Evolutionary conservation across 1,140 invertebrate species (phyloP).

Genomic region (Anastrepha obliqua): DNA sequence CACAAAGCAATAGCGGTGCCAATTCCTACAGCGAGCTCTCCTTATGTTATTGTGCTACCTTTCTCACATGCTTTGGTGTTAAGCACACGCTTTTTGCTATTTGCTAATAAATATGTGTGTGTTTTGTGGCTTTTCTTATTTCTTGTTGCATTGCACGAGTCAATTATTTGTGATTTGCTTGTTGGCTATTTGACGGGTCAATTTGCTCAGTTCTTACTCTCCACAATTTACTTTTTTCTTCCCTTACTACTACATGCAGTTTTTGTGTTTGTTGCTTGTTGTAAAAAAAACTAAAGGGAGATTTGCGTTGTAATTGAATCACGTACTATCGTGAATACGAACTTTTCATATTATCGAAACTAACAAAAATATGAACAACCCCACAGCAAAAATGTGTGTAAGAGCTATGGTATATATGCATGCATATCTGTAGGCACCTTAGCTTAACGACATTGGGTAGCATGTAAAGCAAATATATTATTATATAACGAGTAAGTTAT

Average conservation of each 20-base stretch:
- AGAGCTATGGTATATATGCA: not conserved
- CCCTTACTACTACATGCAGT: not conserved
- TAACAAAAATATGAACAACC: not conserved
- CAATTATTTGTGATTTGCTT: constrained; percentile 46
- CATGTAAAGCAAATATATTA: too few species aligned
- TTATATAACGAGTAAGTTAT: too few species aligned
- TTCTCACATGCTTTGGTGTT: not conserved
- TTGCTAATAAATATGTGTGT: not conserved
- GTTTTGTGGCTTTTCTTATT: constrained; percentile 18
- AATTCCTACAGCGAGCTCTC: not conserved
- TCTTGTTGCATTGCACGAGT: not conserved
- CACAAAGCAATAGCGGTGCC: constrained; percentile 4
- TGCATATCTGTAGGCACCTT: not conserved
- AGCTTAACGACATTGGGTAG: not conserved
- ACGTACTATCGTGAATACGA: constrained; percentile 15
- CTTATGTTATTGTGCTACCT: not conserved
- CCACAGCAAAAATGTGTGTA: not conserved
- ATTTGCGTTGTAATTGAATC: constrained; percentile 51
- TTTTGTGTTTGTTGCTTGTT: not conserved
- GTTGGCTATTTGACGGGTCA: constrained; percentile 46
- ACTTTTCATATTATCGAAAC: constrained; percentile 51
- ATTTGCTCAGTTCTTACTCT: constrained; percentile 18
- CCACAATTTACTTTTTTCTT: not conserved
- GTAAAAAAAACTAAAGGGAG: not conserved
- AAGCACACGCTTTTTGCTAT: not conserved